Evolutionary conservation across 2,113 vertebrate species (phyloP).

Genomic region (Rhinogobius similis): DNA sequence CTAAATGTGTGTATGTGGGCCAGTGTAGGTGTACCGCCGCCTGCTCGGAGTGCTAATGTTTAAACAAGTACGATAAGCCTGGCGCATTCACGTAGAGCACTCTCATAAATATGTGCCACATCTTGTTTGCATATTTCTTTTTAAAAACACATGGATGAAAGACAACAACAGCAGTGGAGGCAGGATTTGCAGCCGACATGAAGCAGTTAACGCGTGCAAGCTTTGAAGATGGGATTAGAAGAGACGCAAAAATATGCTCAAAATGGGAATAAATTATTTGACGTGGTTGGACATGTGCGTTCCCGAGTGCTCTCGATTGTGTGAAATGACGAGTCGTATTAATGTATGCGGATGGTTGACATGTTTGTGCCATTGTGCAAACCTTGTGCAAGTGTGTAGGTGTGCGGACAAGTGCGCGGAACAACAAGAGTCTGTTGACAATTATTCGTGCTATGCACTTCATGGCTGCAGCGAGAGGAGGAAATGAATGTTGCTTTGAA

Average conservation of each 20-base stretch:
- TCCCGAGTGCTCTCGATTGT: slow-evolving; percentile 12
- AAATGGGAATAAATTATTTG: slow-evolving; percentile 20
- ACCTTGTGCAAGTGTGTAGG: neutral
- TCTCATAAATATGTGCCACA: slow-evolving; percentile 6
- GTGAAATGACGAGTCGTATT: slow-evolving; percentile 2
- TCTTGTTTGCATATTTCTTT: slow-evolving; percentile 20
- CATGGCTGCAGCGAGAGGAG: neutral
- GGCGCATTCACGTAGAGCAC: slow-evolving; percentile 48
- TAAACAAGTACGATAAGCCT: slow-evolving; percentile 63
- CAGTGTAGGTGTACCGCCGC: slow-evolving; percentile 40
- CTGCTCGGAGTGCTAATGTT: slow-evolving; percentile 56
- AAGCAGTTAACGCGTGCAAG: slow-evolving; percentile 12
- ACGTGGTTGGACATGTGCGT: slow-evolving; percentile 3
- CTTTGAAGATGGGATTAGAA: slow-evolving; percentile 42
- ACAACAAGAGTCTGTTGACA: neutral
- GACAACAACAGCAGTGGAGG: slow-evolving; percentile 22
- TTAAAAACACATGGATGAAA: slow-evolving; percentile 30
- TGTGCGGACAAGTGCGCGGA: neutral
- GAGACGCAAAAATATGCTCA: slow-evolving; percentile 31
- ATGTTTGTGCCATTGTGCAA: neutral
- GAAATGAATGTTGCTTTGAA: neutral
- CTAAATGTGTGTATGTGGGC: neutral
- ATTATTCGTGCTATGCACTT: neutral
- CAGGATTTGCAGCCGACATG: slow-evolving; percentile 16
- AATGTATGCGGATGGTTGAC: slow-evolving; percentile 22